Conservation (phyloP, 2,113 vertebrate species). For the Macrotus californicus region DNA sequence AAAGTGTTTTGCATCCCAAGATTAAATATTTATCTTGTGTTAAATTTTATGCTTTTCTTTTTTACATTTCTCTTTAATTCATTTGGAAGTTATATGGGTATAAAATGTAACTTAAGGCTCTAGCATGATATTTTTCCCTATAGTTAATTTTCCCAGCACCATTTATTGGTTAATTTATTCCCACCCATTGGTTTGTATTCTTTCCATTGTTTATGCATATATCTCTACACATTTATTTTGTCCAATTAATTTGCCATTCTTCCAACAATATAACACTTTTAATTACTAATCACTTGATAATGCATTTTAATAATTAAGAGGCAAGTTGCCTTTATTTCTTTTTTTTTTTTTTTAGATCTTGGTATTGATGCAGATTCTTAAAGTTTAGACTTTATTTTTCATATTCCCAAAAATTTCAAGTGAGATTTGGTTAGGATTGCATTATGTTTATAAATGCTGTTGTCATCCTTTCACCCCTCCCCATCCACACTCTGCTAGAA, state of each 20-base stretch:
- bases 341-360: not conserved
- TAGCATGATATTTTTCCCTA: not conserved
- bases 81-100: slow-evolving; percentile 11
- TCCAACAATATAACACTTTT: not conserved
- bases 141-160: not conserved
- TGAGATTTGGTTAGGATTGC: not conserved
- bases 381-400: slow-evolving; percentile 29
- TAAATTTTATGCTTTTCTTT: slow-evolving; percentile 17
- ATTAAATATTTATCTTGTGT: slow-evolving; percentile 49
- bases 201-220: not conserved
- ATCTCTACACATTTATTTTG: not conserved
- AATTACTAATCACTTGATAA: not conserved
- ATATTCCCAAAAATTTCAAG: not conserved
- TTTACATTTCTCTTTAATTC: slow-evolving; percentile 3
- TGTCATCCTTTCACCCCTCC: not conserved
- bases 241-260: not conserved
- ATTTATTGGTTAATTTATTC: not conserved
- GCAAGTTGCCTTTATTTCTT: not conserved
- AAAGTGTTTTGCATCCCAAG: not conserved
- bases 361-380: not conserved
- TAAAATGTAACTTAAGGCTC: not conserved
- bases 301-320: not conserved
- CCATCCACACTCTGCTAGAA: not conserved
- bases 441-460: not conserved
- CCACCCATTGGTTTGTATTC: not conserved